Evolutionary conservation across 1,140 invertebrate genomes (phyloP).

Genomic region (Trissolcus basalis): DNA sequence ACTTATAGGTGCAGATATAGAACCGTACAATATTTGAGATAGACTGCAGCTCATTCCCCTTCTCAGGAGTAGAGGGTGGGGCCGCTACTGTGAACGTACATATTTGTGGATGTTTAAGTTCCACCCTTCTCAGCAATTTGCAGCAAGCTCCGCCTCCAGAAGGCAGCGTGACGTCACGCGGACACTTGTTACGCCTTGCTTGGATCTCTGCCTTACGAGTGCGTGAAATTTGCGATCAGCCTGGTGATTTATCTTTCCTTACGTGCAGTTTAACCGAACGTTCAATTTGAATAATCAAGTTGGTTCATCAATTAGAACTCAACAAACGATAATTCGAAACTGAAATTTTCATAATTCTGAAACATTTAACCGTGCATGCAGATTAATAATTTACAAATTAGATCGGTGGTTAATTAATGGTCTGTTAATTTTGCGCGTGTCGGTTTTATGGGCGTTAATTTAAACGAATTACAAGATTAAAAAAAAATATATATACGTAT

Average conservation of each 20-base stretch:
- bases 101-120: constrained; percentile 64
- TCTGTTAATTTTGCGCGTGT: too few relatives aligned
- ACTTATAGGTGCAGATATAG: not conserved
- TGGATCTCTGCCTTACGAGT: constrained; percentile 30
- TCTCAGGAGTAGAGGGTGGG: constrained; percentile 59
- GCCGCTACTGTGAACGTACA: constrained; percentile 51
- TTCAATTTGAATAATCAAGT: too few relatives aligned
- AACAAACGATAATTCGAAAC: too few relatives aligned
- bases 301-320: too few relatives aligned
- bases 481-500: too few relatives aligned
- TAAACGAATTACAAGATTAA: too few relatives aligned
- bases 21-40: not conserved
- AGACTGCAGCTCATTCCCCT: constrained; percentile 28
- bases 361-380: too few relatives aligned
- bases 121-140: constrained; percentile 63
- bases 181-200: constrained; percentile 75
- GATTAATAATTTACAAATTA: too few relatives aligned
- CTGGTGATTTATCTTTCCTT: not conserved
- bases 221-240: constrained; percentile 39
- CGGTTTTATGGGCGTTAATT: too few relatives aligned
- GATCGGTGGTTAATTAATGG: too few relatives aligned
- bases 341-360: too few relatives aligned
- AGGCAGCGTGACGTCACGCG: constrained; percentile 71
- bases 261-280: too few relatives aligned
- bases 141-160: constrained; percentile 72